Percentiles rank a stretch among this genome's conserved stretches.
phyloP scores from a whole-genome alignment of 2,888 invertebrate species.

The Lasioglossum pauxillum region DNA sequence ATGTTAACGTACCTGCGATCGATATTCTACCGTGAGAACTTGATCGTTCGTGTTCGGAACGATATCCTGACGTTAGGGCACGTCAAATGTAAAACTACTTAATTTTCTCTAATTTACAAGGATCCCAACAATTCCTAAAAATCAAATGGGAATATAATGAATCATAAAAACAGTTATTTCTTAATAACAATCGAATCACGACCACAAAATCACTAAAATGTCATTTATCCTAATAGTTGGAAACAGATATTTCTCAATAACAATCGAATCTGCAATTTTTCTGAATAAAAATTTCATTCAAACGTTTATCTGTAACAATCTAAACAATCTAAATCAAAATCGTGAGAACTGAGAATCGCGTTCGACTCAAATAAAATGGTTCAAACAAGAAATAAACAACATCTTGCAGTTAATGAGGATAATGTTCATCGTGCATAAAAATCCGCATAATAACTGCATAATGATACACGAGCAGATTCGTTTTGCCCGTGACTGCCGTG shows the following conservation, averaged over 20 bases:
- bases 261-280: too few relatives aligned
- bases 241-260: too few relatives aligned
- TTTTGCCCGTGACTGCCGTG: background rate
- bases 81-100: background rate
- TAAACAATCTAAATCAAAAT: too few relatives aligned
- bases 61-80: background rate
- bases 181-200: background rate
- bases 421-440: background rate
- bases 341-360: too few relatives aligned
- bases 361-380: background rate
- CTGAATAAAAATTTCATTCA: too few relatives aligned
- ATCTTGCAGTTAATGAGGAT: background rate
- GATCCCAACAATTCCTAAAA: background rate
- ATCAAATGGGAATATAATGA: background rate
- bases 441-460: background rate
- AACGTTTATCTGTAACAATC: background rate
- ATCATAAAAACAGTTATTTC: background rate
- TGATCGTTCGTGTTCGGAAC: background rate
- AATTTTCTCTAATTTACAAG: background rate
- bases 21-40: background rate
- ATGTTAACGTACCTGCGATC: background rate
- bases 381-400: background rate
- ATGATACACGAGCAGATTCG: background rate
- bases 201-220: too few relatives aligned
- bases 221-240: too few relatives aligned